Percentiles rank a stretch among this genome's conserved stretches.
These are phyloP conservation scores for Cydia strobilella DNA, from an alignment of 1,140 invertebrate species.

Conservation along the genomic window DNA sequence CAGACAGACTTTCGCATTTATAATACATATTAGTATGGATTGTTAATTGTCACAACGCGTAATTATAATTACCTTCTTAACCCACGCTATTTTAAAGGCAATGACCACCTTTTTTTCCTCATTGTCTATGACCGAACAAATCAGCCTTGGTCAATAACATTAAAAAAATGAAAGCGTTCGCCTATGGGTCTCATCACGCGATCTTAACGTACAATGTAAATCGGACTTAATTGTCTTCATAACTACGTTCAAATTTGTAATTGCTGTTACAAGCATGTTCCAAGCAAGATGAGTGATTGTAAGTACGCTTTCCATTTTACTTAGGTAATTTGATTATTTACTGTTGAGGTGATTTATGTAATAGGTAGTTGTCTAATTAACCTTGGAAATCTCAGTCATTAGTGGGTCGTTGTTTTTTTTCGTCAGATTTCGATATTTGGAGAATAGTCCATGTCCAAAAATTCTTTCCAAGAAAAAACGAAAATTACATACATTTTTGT, in stretches of 20 bases:
- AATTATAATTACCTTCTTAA: not conserved
- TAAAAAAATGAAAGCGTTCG: conserved; percentile 18
- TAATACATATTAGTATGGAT: too few species aligned
- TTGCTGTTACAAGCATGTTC: not conserved
- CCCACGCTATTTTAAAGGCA: not conserved
- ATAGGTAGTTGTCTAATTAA: not conserved
- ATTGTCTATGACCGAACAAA: conserved; percentile 14
- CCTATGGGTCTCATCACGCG: conserved; percentile 9
- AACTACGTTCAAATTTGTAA: not conserved
- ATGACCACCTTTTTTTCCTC: not conserved
- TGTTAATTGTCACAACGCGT: too few species aligned
- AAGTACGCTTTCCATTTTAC: not conserved
- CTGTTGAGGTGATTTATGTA: not conserved
- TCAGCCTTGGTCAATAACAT: not conserved
- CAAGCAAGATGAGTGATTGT: not conserved
- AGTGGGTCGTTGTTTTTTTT: too few species aligned
- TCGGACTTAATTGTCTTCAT: not conserved
- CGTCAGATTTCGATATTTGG: too few species aligned
- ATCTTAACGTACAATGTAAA: conserved; percentile 15
- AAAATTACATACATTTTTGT: too few species aligned
- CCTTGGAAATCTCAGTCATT: too few species aligned
- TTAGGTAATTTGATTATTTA: not conserved
- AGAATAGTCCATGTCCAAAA: too few species aligned
- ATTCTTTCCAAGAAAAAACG: too few species aligned
- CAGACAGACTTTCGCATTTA: too few species aligned